Base-by-base conservation (phyloP, 2,113 vertebrate genomes). In the Proterorhinus semilunaris region DNA sequence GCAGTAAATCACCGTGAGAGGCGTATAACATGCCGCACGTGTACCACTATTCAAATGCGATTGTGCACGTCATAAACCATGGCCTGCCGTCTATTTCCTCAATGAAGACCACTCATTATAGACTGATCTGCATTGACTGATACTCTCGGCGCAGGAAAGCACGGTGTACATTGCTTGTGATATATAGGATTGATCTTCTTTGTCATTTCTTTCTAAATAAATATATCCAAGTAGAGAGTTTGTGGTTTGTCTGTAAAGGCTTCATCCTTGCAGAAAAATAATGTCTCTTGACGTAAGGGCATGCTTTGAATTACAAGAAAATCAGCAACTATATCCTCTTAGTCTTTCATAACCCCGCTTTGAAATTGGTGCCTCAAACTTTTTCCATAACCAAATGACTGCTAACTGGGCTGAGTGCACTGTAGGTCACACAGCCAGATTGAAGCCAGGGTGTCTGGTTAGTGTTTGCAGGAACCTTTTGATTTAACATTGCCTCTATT, bases 381-480 rank as follows among this genome's bases (percentile, higher is more conserved):
- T 79, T 74, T 80, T 82, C 78, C 80, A 81, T 76, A 86, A 74
- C 80, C 81, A 86, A 83, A 86, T 79, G 81, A 84, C 81, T 86
- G 73, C 69, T 74, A 80, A 89, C 76, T 84, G 71, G 82, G 77
- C 74, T 73, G 81, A 90, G 89, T 80, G 86, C 86, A 88, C 76
- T 82, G 13, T 57, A 81, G 90, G 90, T 92, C 88, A 90, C 73
- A 83, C 79, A 79, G 76, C 68, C 51, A 85, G 80, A 85, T 75
- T 78, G 81, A 82, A 89, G 80, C 61, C 84, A 72, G 81, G 66
- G 86, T 67, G 82, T 90, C 90, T 93, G 92, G 87, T 89, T 87
- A 89, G 80, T 88, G 90, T 92, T 89, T 79, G 83, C 80, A 77
- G 81, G 74, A 87, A 78, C 87, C 83, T 84, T 88, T 83, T 86